A percentile compares a stretch with the other conserved stretches of the same genome.
These are phyloP conservation scores for Elanoides forficatus DNA, from an alignment of 2,113 vertebrate species.

Conservation along the genomic window DNA sequence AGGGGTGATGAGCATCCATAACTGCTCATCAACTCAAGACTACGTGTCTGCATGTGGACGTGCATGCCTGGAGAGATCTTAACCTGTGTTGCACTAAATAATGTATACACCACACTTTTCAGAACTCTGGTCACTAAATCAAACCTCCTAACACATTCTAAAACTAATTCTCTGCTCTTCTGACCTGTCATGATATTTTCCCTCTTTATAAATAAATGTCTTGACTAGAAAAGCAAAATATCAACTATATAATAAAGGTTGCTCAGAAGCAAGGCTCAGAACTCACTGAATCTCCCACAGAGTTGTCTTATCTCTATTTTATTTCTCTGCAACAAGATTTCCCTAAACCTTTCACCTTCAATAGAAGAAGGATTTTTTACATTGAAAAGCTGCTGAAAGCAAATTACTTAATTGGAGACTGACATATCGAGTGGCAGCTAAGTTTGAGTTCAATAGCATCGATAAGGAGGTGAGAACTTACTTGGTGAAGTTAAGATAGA, in stretches of 20 bases:
- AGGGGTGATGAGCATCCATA: background rate
- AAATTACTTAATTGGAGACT: background rate
- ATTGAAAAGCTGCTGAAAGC: background rate
- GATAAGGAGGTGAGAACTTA: background rate
- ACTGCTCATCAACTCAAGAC: background rate
- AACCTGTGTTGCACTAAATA: background rate
- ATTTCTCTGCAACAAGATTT: background rate
- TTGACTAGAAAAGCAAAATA: background rate
- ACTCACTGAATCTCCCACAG: background rate
- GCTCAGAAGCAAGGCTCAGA: background rate
- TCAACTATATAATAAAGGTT: background rate
- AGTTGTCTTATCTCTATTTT: background rate
- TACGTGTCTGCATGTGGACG: background rate
- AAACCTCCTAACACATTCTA: background rate
- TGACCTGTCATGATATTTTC: background rate
- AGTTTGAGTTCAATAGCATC: background rate
- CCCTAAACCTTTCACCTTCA: background rate
- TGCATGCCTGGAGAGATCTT: background rate
- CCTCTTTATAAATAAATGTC: background rate
- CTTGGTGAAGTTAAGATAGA: background rate
- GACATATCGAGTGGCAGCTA: background rate
- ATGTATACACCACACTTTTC: background rate
- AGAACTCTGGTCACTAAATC: background rate
- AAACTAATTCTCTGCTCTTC: background rate
- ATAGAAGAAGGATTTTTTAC: background rate